A percentile compares a stretch with the other conserved stretches of the same genome.
phyloP scores from a whole-genome alignment of 2,797 vertebrate species.

The Sciurus vulgaris region DNA sequence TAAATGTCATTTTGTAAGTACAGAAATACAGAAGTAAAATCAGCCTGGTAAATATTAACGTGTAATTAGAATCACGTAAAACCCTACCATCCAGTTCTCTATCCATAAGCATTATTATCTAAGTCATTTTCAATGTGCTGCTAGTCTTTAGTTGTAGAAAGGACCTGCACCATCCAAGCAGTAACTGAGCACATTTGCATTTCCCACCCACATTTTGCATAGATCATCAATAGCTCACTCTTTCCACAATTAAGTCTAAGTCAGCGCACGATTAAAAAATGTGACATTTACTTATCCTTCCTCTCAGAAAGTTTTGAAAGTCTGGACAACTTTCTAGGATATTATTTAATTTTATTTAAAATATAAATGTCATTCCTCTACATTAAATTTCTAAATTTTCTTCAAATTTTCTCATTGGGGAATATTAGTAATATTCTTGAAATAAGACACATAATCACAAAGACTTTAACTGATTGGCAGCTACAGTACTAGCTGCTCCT shows the following conservation, averaged over 20 bases:
- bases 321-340: constrained; percentile 30
- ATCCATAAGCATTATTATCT: neutral
- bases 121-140: neutral
- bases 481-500: constrained; percentile 68
- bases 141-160: neutral
- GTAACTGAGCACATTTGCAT: neutral
- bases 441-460: constrained; percentile 83
- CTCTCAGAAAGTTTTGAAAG: constrained; percentile 52
- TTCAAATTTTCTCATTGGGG: constrained; percentile 79
- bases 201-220: constrained; percentile 57
- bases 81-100: neutral
- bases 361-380: constrained; percentile 67
- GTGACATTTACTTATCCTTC: neutral
- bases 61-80: neutral
- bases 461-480: constrained; percentile 74
- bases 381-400: constrained; percentile 72
- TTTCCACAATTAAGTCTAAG: constrained; percentile 60
- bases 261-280: constrained; percentile 1
- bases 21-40: constrained; percentile 40
- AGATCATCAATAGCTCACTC: constrained; percentile 44
- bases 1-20: neutral
- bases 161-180: neutral
- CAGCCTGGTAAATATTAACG: neutral
- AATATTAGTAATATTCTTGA: constrained; percentile 74
- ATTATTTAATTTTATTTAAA: constrained; percentile 45